Base-by-base conservation (phyloP, 2,888 invertebrate genomes). In the Hydraecia micacea region DNA sequence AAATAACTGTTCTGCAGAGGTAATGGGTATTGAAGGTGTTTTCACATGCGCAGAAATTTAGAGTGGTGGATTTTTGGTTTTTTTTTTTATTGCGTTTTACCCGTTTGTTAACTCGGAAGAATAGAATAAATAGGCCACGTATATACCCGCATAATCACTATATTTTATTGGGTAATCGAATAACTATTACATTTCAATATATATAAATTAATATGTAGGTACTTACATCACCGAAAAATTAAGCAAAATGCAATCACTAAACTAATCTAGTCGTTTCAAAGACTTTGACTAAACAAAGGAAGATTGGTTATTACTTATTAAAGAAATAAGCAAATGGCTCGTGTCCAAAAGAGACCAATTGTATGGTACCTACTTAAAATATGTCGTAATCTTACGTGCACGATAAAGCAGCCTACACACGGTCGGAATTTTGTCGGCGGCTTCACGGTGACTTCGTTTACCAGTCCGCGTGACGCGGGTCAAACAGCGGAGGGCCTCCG, bases 201-300 rank as follows among this genome's bases (percentile, higher is more conserved):
- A 11, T 52, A n/a, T 11, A 55, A 55, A 11, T 11, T 55, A 67
- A 71, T 71, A 32, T 49, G 2, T 39, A 39, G 39, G 39, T n/a
- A 58, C 25, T 84, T 67, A 81, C 66, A 60, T 76, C 36, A 82
- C 18, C 25, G 28, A 63, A 71, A 81, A 68, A 32, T 83, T 4
- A 83, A 68, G 68, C 46, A 82, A 84, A 86, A 82, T 65, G 13
- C 77, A 73, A 74, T 76, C 76, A 72, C 21, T 63, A 58, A 73
- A 60, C 32, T 39, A 71, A 81, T 60, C 58, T 72, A 52, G 63
- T 63, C 36, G 11, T 81, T 62, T 11, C 69, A 75, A 73, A 75
- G 9, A 13, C 15, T 74, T 83, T 36, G 8, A 49, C 28, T 58
- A 60, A n/a, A 86, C 55, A 86, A 74, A 83, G 55, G 58, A 73